Base-by-base conservation (phyloP, 2,113 vertebrate species). In the Amblyopsis rosae region DNA sequence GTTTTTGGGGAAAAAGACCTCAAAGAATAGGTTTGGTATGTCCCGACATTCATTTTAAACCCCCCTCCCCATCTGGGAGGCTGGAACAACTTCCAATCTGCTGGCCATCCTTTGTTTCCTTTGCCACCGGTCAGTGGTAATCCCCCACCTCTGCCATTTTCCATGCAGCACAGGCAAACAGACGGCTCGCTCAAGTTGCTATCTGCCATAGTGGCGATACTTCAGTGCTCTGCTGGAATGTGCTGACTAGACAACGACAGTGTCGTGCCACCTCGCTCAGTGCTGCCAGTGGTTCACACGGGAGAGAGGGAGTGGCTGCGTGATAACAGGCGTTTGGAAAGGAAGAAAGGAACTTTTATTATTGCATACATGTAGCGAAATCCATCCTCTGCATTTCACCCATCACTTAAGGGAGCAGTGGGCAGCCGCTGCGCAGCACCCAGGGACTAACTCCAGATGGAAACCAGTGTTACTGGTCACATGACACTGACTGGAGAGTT, bases 101-200 rank as follows among this genome's bases (percentile, higher is more conserved):
- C 70, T 83, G 83, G 77, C 77, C 69, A 83, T 78, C 87, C 82
- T 88, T 88, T 82, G 78, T 85, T 91, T 91, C 86, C 88, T 86
- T 80, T 82, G 88, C 89, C 88, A 88, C 76, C 86, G 88, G 88
- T 90, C 90, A 86, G 33, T 76, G 59, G 67, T 77, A 81, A 83
- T 85, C 84, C 12, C 15, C 32, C 82, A 81, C 86, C 84, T 87
- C 85, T 84, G 82, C 79, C 69, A 69, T 86, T 81, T 88, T 87
- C 84, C 73, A 79, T 69, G 69, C 85, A 87, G 82, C 81, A 77
- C 86, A 79, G 84, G 79, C 87, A 89, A 82, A 86, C 75, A 81
- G 70, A 82, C 70, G 67, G 77, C 81, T 86, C 84, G 90, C 82
- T 87, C 84, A 90, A 74, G 83, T 86, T 83, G 80, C 87, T 84